Evolutionary conservation across 2,888 invertebrate genomes (phyloP).

Genomic region (Deroplatys truncata): DNA sequence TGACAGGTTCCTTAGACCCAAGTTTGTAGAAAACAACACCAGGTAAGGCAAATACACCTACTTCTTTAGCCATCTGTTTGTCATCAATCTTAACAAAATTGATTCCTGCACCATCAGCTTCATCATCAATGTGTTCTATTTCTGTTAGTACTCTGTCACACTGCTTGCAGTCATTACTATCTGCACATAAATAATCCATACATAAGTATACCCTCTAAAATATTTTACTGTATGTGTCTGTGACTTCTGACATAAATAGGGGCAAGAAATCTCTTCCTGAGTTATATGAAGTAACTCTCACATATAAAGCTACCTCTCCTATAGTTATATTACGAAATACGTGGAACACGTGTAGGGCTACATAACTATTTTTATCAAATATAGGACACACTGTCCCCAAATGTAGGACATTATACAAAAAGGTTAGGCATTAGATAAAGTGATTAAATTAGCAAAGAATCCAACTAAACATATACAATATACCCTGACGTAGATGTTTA

Average conservation of each 20-base stretch:
- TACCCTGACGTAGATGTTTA: no score
- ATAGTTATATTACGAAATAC: no score
- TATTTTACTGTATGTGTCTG: neutral
- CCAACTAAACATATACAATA: no score
- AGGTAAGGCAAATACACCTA: conserved; percentile 85
- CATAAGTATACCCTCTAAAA: neutral
- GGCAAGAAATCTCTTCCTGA: neutral
- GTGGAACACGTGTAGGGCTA: no score
- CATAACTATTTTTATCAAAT: no score
- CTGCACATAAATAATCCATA: conserved; percentile 47
- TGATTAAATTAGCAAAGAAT: no score
- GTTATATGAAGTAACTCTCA: no score
- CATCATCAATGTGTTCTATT: conserved; percentile 91
- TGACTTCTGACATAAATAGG: no score
- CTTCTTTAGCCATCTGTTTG: conserved; percentile 78
- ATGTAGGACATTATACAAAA: no score
- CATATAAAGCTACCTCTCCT: no score
- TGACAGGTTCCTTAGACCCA: conserved; percentile 83
- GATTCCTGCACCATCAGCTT: conserved; percentile 84
- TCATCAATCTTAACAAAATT: conserved; percentile 92
- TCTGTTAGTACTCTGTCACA: conserved; percentile 82
- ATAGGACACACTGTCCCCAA: no score
- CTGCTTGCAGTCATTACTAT: conserved; percentile 93
- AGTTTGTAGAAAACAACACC: conserved; percentile 87
- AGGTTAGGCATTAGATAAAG: no score